Base-by-base conservation (phyloP, 37 sponge, comb jelly and placozoan species). In the Mnemiopsis leidyi region DNA sequence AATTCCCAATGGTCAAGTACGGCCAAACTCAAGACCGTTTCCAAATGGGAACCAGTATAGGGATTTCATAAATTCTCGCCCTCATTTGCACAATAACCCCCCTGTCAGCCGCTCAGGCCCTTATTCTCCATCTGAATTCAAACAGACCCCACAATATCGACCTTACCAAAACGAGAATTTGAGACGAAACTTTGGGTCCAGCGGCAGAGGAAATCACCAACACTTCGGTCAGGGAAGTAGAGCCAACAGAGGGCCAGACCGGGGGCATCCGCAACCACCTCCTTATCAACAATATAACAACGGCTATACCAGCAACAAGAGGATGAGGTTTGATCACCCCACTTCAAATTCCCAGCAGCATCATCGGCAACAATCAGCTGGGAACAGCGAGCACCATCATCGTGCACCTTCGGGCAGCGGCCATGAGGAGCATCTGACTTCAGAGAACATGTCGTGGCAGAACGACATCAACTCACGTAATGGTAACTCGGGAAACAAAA, bases 321-420 rank as follows among this genome's bases (percentile, higher is more conserved):
- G 79, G 34, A 77, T 77, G 79, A 77, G 79, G 36, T 77, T 77
- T 32, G 79, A 77, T 32, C 79, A 77, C 18, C 79, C 61, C 9
- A 18, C 61, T 48, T 13, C 61, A 5, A 18, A 48, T 13, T 18
- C 61, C 13, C 61, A 34, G 20, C 36, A 77, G 0, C 79, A 77
- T 36, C 18, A 77, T 32, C 34, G 79, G 20, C 1, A 77, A 1
- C 34, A 34, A 32, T n/a, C n/a, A n/a, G n/a, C n/a, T n/a, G 1
- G 0, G 20, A 34, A 16, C 18, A 1, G 36, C 16, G 79, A 18
- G 3, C 2, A 77, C 0, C 79, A 77, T 26, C 33, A 32, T 32
- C 35, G 32, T 20, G 36, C 26, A 34, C 18, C 36, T 18, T 48
- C 61, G 5, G 13, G 9, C 61, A 48, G 61, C 61, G 13, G 61